Base-by-base conservation (phyloP, 2,113 vertebrate species). In the Chamaea fasciata region DNA sequence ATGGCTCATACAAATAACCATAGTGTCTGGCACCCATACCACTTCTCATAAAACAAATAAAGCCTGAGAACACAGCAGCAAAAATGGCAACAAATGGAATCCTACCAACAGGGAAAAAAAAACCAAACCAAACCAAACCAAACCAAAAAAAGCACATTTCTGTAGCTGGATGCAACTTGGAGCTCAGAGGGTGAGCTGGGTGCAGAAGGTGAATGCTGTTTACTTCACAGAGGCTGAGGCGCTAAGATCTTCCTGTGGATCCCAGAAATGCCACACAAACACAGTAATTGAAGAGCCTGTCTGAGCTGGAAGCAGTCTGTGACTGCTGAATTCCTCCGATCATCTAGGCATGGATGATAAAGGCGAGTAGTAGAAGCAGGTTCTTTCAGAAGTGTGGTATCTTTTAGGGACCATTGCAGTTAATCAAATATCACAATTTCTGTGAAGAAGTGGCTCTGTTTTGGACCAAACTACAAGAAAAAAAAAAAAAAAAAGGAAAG, bases 141-240 rank as follows among this genome's bases (percentile, higher is more conserved):
- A 24, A 18, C 2, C 17, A 28, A 28, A 53, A 47, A 2, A 2
- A 31, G 9, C 27, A 41, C 2, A 14, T 39, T 53, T 84, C 23
- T 67, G 28, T 31, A 55, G 30, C 31, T 79, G 65, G 55, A n/a
- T 41, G 31, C 13, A 30, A 13, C 3, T 0, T 21, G 13, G 11
- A 83, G 27, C 11, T 71, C 23, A 27, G 9, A 75, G 23, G 5
- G 4, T 0, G 0, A 67, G 11, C 13, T 9, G 14, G 11, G 24
- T 1, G 1, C 31, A 73, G 53, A 35, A 71, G 15, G 13, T 57
- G 28, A 44, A 37, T 55, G 31, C 16, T 83, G 26, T 79, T 88
- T 90, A 55, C 18, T 85, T 79, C 60, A 27, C 30, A 59, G 13
- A 11, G 22, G 4, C 57, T 88, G 67, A 62, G 14, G 30, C 13